Base-by-base conservation (phyloP, 2,113 vertebrate genomes). In the Ploceus nigricollis region DNA sequence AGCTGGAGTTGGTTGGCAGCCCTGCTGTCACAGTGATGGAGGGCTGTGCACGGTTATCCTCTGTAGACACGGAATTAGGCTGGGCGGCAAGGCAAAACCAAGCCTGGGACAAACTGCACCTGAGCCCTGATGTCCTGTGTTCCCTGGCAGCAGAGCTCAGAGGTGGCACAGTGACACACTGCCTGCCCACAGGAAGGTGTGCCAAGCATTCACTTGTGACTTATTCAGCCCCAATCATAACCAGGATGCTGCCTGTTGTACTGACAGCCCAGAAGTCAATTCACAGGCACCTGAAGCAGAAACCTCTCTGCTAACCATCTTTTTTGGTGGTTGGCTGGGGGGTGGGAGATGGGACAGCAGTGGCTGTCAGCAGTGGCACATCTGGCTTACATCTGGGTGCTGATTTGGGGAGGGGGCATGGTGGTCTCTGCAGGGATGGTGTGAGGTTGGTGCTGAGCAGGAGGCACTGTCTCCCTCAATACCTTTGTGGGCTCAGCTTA, bases 391-490 rank as follows among this genome's bases (percentile, higher is more conserved):
- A 48, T 70, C 56, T 88, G 87, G 39, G 23, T 82, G 69, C 70
- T 72, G 58, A 11, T 69, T 0, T 65, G 21, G 35, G 31, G 31
- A 70, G 19, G 16, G 61, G n/a, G 13, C 51, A 3, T 40, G 44
- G 35, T 35, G 23, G 31, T 25, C 31, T 82, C 56, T 79, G 79
- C 73, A 11, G 31, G 31, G 15, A 3, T 63, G 47, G 18, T 66
- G 42, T 48, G 42, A 73, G 75, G 13, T 69, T 69, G 60, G 33
- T 50, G 58, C 57, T 3, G 4, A 23, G 35, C 56, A 42, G 61
- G 27, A 61, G 54, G 8, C 60, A 53, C 23, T 0, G 0, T 39
- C 30, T 40, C 31, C n/a, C 30, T 87, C 50, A 16, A 0, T 31
- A 61, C 13, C 50, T 81, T 15, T 70, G 31, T 61, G 70, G 18